Base-by-base conservation (phyloP, 2,113 vertebrate genomes). In the Mustela lutreola region DNA sequence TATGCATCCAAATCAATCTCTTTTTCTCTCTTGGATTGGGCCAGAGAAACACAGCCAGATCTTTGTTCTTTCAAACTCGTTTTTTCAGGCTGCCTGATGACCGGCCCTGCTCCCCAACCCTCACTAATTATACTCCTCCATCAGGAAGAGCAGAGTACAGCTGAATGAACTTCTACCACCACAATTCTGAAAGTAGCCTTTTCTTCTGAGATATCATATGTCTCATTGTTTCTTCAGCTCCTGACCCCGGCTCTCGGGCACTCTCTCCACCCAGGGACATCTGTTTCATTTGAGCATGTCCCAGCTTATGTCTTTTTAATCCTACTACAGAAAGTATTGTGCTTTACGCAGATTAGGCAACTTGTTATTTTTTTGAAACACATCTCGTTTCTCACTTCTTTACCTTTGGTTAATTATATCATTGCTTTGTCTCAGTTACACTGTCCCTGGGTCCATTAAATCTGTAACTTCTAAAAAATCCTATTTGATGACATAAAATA, bases 341-440 rank as follows among this genome's bases (percentile, higher is more conserved):
- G 42, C 33, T 86, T 89, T n/a, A 58, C 18, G 60, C 58, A 82
- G 63, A 81, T 26, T 9, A 33, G 28, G 48, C 16, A 53, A 50
- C 67, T 80, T 50, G 12, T 12, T 73, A 19, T 70, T 58, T 91
- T 91, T 18, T 62, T 19, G 24, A 89, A 36, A 48, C 36, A 79
- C 26, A 83, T 36, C 42, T 36, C 67, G 11, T 26, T 83, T 83
- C 89, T 79, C 6, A 1, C 18, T 21, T 76, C 50, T 96, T 94
- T 65, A 11, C 63, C 33, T 95, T 83, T 65, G 65, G 42, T 73
- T 93, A 83, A 81, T 90, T 92, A 71, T 36, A 53, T 80, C 70
- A 62, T 91, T 36, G 83, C 63, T 84, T 28, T 88, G 7, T 45
- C 75, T 65, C 11, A 11, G 79, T 82, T 83, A 26, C 56, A 28